Evolutionary conservation across 37 sponge, comb jelly and placozoan genomes (phyloP), one percentile per base, ranked within the genome.

Genomic region (Haliclona indistincta): DNA sequence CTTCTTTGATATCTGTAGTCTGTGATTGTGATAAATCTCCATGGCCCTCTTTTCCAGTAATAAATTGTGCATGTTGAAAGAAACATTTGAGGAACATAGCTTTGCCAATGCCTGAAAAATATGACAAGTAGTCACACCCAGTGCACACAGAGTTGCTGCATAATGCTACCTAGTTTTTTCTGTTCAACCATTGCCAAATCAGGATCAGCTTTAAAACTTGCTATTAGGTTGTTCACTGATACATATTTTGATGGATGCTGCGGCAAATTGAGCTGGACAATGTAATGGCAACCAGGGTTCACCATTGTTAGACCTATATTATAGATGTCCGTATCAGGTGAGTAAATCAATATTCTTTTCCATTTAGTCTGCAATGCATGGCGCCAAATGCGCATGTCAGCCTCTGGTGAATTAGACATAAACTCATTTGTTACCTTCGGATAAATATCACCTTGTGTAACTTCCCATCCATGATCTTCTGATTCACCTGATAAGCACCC

Each of bases 311-410:
- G 54, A 52, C 78, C 78, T 38, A 78, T 67, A 36, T 64, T 43
- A 34, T 78, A 78, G 4, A 67, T 39, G 52, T 78, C 78, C 20
- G 77, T 76, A 43, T 76, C 77, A 47, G 77, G 77, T 0, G 78
- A 78, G 42, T 17, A 78, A n/a, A 78, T 35, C 3, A 78, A 15
- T 23, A 53, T 52, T 37, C 8, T 43, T 2, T 49, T 78, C 51
- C 39, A 67, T 33, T 34, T 25, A n/a, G 52, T 52, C 19, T 67
- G 54, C 34, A 19, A 49, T 20, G 43, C 68, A 49, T 78, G 78
- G 25, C 54, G 13, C 78, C 78, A 78, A 11, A 78, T 62, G 1
- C 78, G 1, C 5, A n/a, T 52, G 33, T 67, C 78, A 35, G 68
- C 78, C 28, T 78, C 78, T 35, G 45, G 56, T 4, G 61, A 38